These are phyloP conservation scores for Sebastiscus tertius DNA, from an alignment of 2,797 vertebrate genomes.

Conservation along the genomic window DNA sequence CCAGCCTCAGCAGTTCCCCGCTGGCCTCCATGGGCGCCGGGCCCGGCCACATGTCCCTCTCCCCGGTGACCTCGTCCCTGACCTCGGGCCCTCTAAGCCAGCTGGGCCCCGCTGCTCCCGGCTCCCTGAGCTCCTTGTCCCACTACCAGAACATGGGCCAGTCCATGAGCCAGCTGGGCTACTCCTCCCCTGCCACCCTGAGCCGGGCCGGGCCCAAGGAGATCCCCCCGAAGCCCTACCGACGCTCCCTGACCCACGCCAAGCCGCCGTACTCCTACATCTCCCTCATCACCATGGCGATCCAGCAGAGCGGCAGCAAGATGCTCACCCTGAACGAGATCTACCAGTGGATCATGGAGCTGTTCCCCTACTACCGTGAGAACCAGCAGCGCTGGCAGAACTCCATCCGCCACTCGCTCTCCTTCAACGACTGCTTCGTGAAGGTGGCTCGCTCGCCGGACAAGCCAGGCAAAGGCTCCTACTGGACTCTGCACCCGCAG, in stretches of 20 bases:
- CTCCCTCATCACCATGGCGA: slow-evolving; percentile 94
- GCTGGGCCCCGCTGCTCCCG: slow-evolving; percentile 72
- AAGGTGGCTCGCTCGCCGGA: slow-evolving; percentile 92
- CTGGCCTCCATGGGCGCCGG: slow-evolving; percentile 77
- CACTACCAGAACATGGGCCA: slow-evolving; percentile 87
- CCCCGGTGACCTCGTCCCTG: slow-evolving; percentile 80
- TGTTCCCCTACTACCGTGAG: slow-evolving; percentile 92
- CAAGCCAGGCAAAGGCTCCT: slow-evolving; percentile 92
- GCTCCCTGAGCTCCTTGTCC: slow-evolving; percentile 80
- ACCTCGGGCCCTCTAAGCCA: slow-evolving; percentile 79
- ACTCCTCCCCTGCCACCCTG: slow-evolving; percentile 72
- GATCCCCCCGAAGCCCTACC: slow-evolving; percentile 85
- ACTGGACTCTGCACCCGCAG: slow-evolving; percentile 92
- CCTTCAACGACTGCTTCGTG: slow-evolving; percentile 94
- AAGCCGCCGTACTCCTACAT: slow-evolving; percentile 93
- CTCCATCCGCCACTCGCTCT: slow-evolving; percentile 92
- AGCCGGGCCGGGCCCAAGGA: slow-evolving; percentile 82
- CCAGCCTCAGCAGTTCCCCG: slow-evolving; percentile 77
- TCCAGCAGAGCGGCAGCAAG: slow-evolving; percentile 92
- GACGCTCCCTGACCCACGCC: slow-evolving; percentile 90
- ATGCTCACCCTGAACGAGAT: slow-evolving; percentile 94
- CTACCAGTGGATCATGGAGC: slow-evolving; percentile 96
- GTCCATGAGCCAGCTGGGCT: slow-evolving; percentile 84
- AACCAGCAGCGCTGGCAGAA: slow-evolving; percentile 96
- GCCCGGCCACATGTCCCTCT: slow-evolving; percentile 83